These are phyloP conservation scores for Heliangelus exortis DNA, from an alignment of 2,797 vertebrate species.

Conservation along the genomic window DNA sequence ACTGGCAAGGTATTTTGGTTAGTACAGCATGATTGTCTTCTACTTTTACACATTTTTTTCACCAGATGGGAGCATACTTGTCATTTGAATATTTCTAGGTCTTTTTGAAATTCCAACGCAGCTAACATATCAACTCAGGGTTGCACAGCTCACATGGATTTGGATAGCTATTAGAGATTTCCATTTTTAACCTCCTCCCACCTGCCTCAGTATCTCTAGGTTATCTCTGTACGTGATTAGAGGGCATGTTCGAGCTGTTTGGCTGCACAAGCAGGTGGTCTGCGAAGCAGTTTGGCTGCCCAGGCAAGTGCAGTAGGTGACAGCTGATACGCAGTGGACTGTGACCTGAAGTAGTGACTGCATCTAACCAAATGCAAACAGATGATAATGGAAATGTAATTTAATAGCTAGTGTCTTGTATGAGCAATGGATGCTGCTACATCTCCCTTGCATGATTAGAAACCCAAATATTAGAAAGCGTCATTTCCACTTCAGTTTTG, in stretches of 20 bases:
- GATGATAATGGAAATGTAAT: background rate
- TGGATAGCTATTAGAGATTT: background rate
- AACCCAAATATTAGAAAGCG: background rate
- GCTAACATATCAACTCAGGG: background rate
- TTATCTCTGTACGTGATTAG: rapidly evolving
- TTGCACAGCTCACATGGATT: background rate
- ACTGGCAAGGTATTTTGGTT: background rate
- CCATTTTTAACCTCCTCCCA: background rate
- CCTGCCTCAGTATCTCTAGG: background rate
- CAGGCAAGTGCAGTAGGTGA: background rate
- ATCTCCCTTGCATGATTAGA: background rate
- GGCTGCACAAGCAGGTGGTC: background rate
- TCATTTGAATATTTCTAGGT: background rate
- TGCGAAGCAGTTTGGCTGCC: background rate
- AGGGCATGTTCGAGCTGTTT: background rate
- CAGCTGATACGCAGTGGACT: background rate
- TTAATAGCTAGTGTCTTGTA: background rate
- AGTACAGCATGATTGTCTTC: background rate
- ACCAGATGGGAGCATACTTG: conserved; percentile 12
- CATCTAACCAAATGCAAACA: background rate
- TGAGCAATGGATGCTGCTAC: background rate
- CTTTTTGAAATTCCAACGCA: background rate
- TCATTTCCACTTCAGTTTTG: background rate
- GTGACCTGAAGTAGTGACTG: background rate
- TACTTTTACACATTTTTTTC: background rate